Conservation (phyloP, 2,797 vertebrate genomes). For the Limnodromus scolopaceus region DNA sequence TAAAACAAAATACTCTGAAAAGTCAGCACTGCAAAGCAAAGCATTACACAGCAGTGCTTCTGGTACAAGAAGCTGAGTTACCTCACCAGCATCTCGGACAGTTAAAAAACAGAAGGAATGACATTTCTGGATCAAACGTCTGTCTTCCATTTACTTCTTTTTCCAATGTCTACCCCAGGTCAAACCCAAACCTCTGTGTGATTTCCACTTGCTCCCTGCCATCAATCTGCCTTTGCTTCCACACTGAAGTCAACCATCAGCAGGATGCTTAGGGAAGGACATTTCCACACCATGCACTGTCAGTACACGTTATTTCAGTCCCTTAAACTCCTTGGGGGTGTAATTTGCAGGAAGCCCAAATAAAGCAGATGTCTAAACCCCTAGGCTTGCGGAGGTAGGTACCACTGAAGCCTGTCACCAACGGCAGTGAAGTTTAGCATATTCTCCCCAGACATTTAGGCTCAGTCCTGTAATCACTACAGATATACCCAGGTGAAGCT, state of each 20-base stretch:
- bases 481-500: neutral
- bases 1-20: neutral
- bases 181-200: neutral
- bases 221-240: neutral
- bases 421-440: neutral
- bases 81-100: neutral
- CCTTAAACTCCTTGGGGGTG: neutral
- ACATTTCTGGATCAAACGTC: neutral
- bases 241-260: neutral
- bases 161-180: neutral
- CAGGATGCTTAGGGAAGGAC: neutral
- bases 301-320: slow-evolving; percentile 28
- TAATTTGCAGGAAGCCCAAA: slow-evolving; percentile 30
- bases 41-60: neutral
- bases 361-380: slow-evolving; percentile 9
- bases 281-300: neutral
- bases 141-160: neutral
- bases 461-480: neutral
- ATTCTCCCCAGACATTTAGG: neutral
- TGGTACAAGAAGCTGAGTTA: neutral
- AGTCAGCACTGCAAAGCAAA: slow-evolving; percentile 7
- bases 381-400: neutral
- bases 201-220: neutral
- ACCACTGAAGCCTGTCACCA: slow-evolving; percentile 10
- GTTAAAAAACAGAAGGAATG: neutral